Evolutionary conservation across 1,140 invertebrate genomes (phyloP), one percentile per base, ranked within the genome.

Genomic region (Solenopsis fugax): DNA sequence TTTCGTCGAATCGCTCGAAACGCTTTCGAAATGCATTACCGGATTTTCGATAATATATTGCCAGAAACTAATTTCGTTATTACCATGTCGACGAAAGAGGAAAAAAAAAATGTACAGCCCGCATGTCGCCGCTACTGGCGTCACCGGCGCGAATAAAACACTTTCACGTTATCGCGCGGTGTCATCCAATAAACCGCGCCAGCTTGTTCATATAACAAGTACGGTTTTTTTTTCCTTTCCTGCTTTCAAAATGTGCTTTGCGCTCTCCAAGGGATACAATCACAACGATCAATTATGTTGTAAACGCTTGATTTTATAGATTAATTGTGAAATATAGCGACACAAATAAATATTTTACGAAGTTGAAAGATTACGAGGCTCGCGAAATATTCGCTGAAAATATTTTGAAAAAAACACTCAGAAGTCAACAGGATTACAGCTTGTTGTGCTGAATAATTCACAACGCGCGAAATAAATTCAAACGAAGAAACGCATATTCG

Each of bases 41-140:
- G 45, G 69, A 84, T 84, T 84, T 73, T 84, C 80, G 80, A 84
- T 84, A 84, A 84, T 84, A 84, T 75, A 84, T 73, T 75, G 80
- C 80, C 69, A 75, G 80, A 84, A 84, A 84, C 72, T 84, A 84
- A 84, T 84, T 84, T 84, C 80, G 69, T 84, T 84, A 84, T 84
- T 84, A 84, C 80, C 54, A 58, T 60, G 54, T 60, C n/a, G 54
- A 24, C 13, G 80, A 84, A 50, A 75, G 69, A 60, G 54, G 29
- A 18, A 24, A 29, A 72, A 71, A 58, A 75, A 73, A 84, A n/a
- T 71, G 67, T 21, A 84, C 80, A 72, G 24, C 52, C 80, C 67
- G 80, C 60, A 58, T 82, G 54, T 75, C 69, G 45, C 54, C 65
- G 64, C 34, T 81, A 37, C 64, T 41, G 48, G 60, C 58, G 60